These are phyloP conservation scores for Machaerirhynchus nigripectus DNA, from an alignment of 2,113 vertebrate species.

Conservation along the genomic window DNA sequence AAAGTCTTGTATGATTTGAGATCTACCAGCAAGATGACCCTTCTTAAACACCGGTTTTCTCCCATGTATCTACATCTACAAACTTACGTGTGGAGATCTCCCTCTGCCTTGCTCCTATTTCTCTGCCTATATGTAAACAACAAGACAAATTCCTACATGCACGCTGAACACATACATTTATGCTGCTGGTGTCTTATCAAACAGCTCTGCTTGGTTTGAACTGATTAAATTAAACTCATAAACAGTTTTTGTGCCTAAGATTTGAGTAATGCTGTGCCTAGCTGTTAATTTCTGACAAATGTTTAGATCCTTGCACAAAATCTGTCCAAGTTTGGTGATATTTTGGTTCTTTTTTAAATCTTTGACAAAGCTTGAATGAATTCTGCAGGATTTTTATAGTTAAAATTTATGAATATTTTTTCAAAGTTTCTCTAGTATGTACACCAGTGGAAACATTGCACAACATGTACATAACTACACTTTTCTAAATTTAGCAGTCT, in stretches of 20 bases:
- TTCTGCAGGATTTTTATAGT: neutral
- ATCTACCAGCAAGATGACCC: neutral
- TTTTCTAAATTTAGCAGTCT: neutral
- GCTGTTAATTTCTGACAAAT: neutral
- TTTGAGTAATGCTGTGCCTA: neutral
- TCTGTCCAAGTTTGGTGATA: neutral
- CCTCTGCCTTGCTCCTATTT: neutral
- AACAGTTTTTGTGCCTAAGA: neutral
- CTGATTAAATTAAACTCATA: neutral
- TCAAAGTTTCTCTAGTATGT: neutral
- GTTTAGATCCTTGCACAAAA: neutral
- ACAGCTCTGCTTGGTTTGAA: neutral
- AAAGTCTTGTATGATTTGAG: neutral
- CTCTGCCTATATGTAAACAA: neutral
- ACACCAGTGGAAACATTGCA: neutral
- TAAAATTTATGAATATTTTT: neutral
- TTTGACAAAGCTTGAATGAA: neutral
- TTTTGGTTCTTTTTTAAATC: neutral
- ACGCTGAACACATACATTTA: neutral
- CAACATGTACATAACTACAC: neutral
- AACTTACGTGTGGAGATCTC: rapidly evolving
- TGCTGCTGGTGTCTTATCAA: neutral
- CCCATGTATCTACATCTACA: neutral
- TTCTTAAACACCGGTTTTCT: neutral
- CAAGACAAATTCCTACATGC: neutral